Conservation (phyloP, 2,797 vertebrate genomes). For the Anabacerthia variegaticeps region DNA sequence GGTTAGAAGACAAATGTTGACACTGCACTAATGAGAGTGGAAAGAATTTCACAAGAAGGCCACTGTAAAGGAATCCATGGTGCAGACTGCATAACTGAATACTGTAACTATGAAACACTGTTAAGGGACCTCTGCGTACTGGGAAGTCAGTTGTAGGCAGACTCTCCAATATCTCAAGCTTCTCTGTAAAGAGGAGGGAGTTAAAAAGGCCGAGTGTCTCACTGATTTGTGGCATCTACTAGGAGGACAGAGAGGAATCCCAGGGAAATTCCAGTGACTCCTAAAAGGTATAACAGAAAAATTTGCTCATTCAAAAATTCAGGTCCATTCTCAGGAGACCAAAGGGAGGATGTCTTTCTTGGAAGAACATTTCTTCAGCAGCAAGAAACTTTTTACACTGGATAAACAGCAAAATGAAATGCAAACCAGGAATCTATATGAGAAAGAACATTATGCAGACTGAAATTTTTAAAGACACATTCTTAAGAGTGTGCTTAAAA, state of each 20-base stretch:
- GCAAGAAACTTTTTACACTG: background rate
- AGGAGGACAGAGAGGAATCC: background rate
- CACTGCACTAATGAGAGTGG: background rate
- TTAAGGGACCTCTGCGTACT: background rate
- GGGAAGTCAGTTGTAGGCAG: background rate
- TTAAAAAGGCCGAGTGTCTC: background rate
- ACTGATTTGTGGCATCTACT: background rate
- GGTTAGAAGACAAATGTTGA: conserved; percentile 18
- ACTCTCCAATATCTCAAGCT: background rate
- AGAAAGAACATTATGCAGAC: background rate
- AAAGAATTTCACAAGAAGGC: background rate
- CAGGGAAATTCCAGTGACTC: background rate
- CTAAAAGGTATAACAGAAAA: background rate
- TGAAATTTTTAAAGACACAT: background rate
- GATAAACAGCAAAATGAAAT: background rate
- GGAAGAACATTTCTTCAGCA: background rate
- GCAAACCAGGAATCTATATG: background rate
- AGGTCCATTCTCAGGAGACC: background rate
- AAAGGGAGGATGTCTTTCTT: background rate
- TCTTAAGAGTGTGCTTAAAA: background rate
- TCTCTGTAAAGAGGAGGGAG: background rate
- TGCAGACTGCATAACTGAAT: background rate
- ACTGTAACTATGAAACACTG: background rate
- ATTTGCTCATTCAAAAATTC: background rate
- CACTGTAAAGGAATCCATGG: background rate